phyloP scores from a whole-genome alignment of 2,888 invertebrate genomes.

The Agrilus mali region DNA sequence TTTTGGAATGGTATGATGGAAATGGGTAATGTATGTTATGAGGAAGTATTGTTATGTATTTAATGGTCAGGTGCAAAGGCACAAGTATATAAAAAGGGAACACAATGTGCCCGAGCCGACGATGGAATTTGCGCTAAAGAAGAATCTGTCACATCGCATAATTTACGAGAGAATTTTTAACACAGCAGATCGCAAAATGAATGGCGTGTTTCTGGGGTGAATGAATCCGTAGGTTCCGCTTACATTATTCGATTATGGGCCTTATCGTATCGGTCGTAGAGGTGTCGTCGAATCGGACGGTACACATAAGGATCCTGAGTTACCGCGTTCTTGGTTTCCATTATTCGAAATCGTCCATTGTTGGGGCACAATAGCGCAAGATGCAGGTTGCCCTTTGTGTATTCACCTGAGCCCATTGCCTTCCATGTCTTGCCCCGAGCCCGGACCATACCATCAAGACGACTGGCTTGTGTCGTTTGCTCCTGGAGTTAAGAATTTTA shows the following conservation, averaged over 20 bases:
- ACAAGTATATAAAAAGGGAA: too few species aligned
- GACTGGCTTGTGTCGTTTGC: slow-evolving; percentile 10
- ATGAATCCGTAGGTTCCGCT: slow-evolving; percentile 12
- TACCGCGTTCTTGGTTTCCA: slow-evolving; percentile 19
- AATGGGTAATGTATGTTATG: too few species aligned
- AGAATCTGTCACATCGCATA: slow-evolving; percentile 13
- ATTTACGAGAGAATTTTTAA: slow-evolving; percentile 18
- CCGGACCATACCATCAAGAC: slow-evolving; percentile 4
- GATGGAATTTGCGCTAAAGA: slow-evolving; percentile 12
- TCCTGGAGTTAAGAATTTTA: slow-evolving; percentile 11
- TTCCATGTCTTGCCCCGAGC: slow-evolving; percentile 7
- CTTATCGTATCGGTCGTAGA: too few species aligned
- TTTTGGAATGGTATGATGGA: too few species aligned
- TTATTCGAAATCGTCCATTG: slow-evolving; percentile 18
- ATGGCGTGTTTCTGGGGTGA: slow-evolving; percentile 13
- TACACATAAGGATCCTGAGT: slow-evolving; percentile 11
- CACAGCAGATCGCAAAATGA: slow-evolving; percentile 8
- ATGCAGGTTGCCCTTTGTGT: slow-evolving; percentile 18
- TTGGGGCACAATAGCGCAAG: slow-evolving; percentile 18
- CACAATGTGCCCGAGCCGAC: too few species aligned
- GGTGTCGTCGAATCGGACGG: too few species aligned
- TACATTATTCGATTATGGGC: too few species aligned
- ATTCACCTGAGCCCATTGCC: slow-evolving; percentile 13
- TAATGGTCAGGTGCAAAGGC: too few species aligned
- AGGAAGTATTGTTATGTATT: too few species aligned